A percentile compares a stretch with the other conserved stretches of the same genome.
Conservation (phyloP, 2,888 invertebrate species). For the Metalampra italica region DNA sequence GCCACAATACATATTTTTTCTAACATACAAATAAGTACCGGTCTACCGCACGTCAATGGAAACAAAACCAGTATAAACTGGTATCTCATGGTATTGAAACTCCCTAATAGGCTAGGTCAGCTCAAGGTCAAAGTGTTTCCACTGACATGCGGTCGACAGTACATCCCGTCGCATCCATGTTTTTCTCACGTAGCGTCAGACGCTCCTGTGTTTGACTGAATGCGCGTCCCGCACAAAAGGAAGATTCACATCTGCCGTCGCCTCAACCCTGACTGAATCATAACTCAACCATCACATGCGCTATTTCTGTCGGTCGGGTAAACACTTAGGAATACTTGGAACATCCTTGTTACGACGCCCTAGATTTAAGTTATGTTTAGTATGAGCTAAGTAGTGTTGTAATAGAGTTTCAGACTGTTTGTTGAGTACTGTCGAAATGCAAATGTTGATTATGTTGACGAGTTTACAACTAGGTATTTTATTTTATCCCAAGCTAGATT, state of each 20-base stretch:
- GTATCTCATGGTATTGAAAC: too few species aligned
- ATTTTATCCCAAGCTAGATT: too few species aligned
- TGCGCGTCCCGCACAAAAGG: slow-evolving; percentile 65
- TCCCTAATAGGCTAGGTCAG: too few species aligned
- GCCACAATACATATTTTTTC: background rate
- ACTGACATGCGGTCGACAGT: too few species aligned
- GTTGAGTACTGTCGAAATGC: too few species aligned
- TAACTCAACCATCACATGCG: slow-evolving; percentile 15
- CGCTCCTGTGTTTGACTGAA: slow-evolving; percentile 57
- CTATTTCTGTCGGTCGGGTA: background rate
- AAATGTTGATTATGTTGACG: too few species aligned
- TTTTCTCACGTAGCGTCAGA: slow-evolving; percentile 17
- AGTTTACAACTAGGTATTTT: too few species aligned
- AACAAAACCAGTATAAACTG: too few species aligned
- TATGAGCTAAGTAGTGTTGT: background rate
- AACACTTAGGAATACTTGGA: background rate
- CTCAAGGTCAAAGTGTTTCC: too few species aligned
- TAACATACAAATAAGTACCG: too few species aligned
- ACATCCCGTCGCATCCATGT: slow-evolving; percentile 31
- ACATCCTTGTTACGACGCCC: background rate
- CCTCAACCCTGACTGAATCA: slow-evolving; percentile 16
- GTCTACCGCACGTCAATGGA: too few species aligned
- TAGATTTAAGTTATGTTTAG: background rate
- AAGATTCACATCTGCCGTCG: slow-evolving; percentile 66
- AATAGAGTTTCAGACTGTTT: background rate